Conservation (phyloP, 2,113 vertebrate species). For the Plotosus lineatus region DNA sequence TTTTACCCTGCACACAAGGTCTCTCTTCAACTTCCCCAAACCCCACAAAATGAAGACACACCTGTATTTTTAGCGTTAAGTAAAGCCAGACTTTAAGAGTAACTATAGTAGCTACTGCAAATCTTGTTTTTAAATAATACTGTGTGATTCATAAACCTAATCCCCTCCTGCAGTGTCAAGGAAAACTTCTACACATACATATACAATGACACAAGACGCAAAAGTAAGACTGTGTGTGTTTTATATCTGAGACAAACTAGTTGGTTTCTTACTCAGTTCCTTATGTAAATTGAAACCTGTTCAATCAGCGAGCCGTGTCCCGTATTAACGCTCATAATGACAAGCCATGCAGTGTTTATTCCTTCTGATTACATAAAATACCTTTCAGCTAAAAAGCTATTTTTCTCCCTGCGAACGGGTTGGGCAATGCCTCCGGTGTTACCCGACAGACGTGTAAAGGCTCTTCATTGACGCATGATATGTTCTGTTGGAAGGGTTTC, state of each 20-base stretch:
- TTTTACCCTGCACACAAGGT: too few relatives aligned
- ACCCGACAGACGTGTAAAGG: background rate
- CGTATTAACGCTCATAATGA: background rate
- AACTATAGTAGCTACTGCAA: too few relatives aligned
- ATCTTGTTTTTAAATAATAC: too few relatives aligned
- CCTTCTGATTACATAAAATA: background rate
- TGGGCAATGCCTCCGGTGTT: background rate
- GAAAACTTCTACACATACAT: background rate
- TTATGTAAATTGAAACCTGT: slow-evolving; percentile 27
- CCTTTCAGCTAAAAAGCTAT: background rate
- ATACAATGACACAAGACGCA: background rate
- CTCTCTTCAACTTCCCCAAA: too few relatives aligned
- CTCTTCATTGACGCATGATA: background rate
- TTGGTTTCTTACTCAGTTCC: background rate
- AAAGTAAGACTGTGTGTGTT: background rate
- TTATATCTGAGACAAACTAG: slow-evolving; percentile 18
- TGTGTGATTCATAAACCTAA: too few relatives aligned
- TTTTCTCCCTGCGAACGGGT: background rate
- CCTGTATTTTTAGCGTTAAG: too few relatives aligned
- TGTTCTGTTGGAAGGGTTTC: background rate
- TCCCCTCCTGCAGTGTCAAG: too few relatives aligned
- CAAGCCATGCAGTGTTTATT: background rate
- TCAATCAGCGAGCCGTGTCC: slow-evolving; percentile 1
- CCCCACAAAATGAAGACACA: too few relatives aligned
- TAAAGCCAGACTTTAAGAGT: too few relatives aligned